Base-by-base conservation (phyloP, 2,113 vertebrate species). In the Tinamus guttatus region DNA sequence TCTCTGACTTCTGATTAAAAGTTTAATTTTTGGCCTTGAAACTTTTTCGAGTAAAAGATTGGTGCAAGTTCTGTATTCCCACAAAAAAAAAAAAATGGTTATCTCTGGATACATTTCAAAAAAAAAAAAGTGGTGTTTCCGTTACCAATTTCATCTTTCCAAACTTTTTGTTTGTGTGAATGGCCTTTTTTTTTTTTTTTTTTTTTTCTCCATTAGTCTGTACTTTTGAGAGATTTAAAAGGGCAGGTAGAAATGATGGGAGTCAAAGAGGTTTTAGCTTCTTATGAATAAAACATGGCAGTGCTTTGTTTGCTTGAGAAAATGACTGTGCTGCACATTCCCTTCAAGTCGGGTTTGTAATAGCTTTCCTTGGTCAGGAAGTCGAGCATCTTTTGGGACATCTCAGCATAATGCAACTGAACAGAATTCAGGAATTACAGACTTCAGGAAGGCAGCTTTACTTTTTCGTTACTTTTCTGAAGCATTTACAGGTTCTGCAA, bases 241-340 rank as follows among this genome's bases (percentile, higher is more conserved):
- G 74, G 47, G 5, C 41, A 96, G 74, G 97, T 97, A 97, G 94
- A 96, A 95, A 94, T 84, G 38, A 60, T 91, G 68, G 24, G 41
- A 87, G 93, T 56, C 89, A 90, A 80, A 95, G 81, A 74, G 54
- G 51, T 81, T 97, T 96, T 93, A 95, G 78, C 75, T 91, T 93
- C 40, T 69, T 92, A 96, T 97, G 93, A 97, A 98, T 98, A 97
- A 98, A 97, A 87, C 91, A 98, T 97, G 92, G 89, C 68, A 91
- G 74, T 87, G 36, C 89, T 98, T 97, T 91, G 90, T 96, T 97
- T 96, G 89, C 93, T 51, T 51, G 60, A 47, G 54, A 96, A 97
- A 96, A 95, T 63, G 41, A 91, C 34, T 68, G 70, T 81, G 76
- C 86, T 96, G 76, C 32, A 4, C 74, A 34, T 94, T 96, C 62